phyloP scores from a whole-genome alignment of 2,888 invertebrate genomes.

The Dichetophora obliterata region DNA sequence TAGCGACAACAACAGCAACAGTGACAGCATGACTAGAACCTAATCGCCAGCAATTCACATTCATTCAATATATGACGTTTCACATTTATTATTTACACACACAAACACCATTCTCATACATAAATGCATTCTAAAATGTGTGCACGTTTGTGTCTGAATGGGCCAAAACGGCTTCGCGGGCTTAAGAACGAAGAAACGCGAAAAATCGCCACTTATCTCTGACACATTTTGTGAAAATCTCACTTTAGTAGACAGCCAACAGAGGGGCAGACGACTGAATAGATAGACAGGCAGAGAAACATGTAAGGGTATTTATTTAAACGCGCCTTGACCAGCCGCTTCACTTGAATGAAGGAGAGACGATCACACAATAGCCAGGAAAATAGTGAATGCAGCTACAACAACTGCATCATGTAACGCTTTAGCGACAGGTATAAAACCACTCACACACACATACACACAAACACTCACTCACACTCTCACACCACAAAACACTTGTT shows the following conservation, averaged over 20 bases:
- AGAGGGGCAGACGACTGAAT: background rate
- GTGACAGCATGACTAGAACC: slow-evolving; percentile 45
- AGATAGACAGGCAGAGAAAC: background rate
- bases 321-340: slow-evolving; percentile 7
- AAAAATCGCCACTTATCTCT: slow-evolving; percentile 27
- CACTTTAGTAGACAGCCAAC: background rate
- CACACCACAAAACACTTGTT: slow-evolving; percentile 21
- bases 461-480: background rate
- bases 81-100: slow-evolving; percentile 33
- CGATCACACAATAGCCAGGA: slow-evolving; percentile 1
- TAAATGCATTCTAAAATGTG: background rate
- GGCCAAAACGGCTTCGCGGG: background rate
- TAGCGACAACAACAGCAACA: slow-evolving; percentile 40
- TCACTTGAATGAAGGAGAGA: background rate
- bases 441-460: background rate
- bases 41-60: slow-evolving; percentile 26
- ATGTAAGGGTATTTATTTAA: slow-evolving; percentile 2
- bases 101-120: slow-evolving; percentile 36
- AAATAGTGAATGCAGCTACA: background rate
- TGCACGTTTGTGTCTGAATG: background rate
- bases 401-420: background rate
- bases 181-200: slow-evolving; percentile 8
- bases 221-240: slow-evolving; percentile 30
- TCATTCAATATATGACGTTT: slow-evolving; percentile 31
- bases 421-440: background rate